phyloP scores from a whole-genome alignment of 1,140 invertebrate species.

The Drosophila kikkawai region DNA sequence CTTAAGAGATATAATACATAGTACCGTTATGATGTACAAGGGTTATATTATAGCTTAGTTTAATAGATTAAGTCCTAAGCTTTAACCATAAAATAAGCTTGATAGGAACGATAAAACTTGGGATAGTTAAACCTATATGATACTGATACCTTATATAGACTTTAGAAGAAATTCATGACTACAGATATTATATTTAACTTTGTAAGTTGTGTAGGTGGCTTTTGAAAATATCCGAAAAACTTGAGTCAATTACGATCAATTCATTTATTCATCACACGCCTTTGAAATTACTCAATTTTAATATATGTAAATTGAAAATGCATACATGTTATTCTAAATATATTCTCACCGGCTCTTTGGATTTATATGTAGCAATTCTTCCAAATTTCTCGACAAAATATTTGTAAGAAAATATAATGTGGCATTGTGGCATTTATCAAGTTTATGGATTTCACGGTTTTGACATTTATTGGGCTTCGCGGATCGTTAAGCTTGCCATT shows the following conservation, averaged over 20 bases:
- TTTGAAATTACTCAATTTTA: slow-evolving; percentile 1
- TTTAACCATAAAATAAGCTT: background rate
- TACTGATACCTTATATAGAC: too few species aligned
- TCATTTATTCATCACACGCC: background rate
- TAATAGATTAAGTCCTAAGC: background rate
- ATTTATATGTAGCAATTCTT: background rate
- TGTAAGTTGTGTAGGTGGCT: too few species aligned
- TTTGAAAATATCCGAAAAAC: too few species aligned
- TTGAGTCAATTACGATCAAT: too few species aligned
- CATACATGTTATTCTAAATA: background rate
- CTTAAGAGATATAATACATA: background rate
- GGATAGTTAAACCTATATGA: background rate
- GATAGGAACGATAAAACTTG: background rate
- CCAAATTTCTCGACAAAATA: background rate
- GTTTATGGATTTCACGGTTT: slow-evolving; percentile 14
- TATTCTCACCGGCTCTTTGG: background rate
- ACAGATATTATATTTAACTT: background rate
- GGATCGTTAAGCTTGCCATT: slow-evolving; percentile 19
- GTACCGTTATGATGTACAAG: background rate
- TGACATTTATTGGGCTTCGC: slow-evolving; percentile 22
- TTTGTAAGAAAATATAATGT: background rate
- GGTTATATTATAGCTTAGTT: background rate
- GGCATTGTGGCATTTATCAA: slow-evolving; percentile 3
- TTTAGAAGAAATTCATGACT: background rate
- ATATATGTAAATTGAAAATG: background rate